Percentiles rank a stretch among this genome's conserved stretches.
Evolutionary conservation across 2,113 vertebrate genomes (phyloP).

Genomic region (Actinemys pallida): DNA sequence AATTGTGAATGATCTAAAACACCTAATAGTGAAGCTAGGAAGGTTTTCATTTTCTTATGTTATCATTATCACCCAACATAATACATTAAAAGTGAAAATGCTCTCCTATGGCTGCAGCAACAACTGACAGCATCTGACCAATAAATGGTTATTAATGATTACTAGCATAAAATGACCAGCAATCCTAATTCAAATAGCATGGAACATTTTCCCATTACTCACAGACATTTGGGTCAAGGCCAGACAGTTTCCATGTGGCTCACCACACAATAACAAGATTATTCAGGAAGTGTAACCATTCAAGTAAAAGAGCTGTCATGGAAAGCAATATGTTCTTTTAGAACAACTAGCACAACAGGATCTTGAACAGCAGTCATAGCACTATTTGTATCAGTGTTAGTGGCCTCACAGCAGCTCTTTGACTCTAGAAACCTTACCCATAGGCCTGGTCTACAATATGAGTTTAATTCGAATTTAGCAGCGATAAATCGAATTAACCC

Average conservation of each 20-base stretch:
- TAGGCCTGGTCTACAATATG: too few relatives aligned
- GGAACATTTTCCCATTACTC: not conserved
- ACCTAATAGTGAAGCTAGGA: not conserved
- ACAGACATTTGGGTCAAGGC: not conserved
- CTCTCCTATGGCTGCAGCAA: not conserved
- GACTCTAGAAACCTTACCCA: constrained; percentile 26
- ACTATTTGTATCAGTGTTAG: not conserved
- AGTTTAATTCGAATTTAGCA: too few relatives aligned
- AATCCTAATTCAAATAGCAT: not conserved
- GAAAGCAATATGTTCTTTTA: not conserved
- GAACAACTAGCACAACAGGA: not conserved
- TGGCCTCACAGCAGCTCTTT: not conserved
- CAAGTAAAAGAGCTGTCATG: constrained; percentile 13
- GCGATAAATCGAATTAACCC: too few relatives aligned
- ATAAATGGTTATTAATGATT: not conserved
- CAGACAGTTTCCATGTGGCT: not conserved
- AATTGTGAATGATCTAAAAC: rapidly evolving
- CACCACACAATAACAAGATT: rapidly evolving
- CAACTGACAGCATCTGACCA: not conserved
- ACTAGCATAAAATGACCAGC: not conserved
- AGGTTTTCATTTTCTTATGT: not conserved
- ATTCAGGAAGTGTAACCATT: not conserved
- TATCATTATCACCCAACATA: not conserved
- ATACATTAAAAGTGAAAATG: not conserved
- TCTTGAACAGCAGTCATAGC: not conserved